Evolutionary conservation across 2,888 invertebrate genomes (phyloP), one percentile per base, ranked within the genome.

Genomic region (Herminia tarsipennalis): DNA sequence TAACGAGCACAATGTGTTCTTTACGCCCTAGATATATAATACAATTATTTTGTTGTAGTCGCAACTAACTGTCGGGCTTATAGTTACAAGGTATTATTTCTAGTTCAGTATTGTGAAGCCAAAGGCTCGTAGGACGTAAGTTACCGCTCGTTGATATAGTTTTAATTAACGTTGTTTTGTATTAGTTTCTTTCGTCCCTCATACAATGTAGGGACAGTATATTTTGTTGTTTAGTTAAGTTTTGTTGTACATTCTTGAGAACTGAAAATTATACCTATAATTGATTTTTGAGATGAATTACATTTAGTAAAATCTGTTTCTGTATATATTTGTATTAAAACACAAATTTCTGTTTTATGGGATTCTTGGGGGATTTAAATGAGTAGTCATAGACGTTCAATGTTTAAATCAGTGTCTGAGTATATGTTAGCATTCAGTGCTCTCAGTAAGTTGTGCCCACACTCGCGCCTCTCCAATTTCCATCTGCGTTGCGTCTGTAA

Each of bases 71-170:
- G 6, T 29, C 8, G 10, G 6, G 28, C n/a, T 24, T 22, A 18
- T 35, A 20, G 21, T 10, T 21, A 24, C 17, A 17, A 22, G 16
- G 6, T 41, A 36, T 49, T 49, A 41, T 42, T 42, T 30, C 22
- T 52, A 40, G 43, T 47, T 28, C 37, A 59, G 49, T 38, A 50
- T 49, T 46, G 34, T 40, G 43, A 18, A 33, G 48, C 53, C 53
- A 53, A 53, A 53, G 53, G 53, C 48, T 40, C 4, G 6, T 53
- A 53, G 37, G 27, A 14, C 6, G 8, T 53, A 53, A 53, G 53
- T 53, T 53, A 45, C 48, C 37, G 39, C 16, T 39, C 8, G 40
- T 32, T 41, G 4, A 39, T 47, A 36, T 36, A 47, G 32, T 36
- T 47, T 9, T 44, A 41, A 12, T 33, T 25, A 35, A 4, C 22